Conservation (phyloP, 1,140 invertebrate species). For the Panagrolaimus sp. region DNA sequence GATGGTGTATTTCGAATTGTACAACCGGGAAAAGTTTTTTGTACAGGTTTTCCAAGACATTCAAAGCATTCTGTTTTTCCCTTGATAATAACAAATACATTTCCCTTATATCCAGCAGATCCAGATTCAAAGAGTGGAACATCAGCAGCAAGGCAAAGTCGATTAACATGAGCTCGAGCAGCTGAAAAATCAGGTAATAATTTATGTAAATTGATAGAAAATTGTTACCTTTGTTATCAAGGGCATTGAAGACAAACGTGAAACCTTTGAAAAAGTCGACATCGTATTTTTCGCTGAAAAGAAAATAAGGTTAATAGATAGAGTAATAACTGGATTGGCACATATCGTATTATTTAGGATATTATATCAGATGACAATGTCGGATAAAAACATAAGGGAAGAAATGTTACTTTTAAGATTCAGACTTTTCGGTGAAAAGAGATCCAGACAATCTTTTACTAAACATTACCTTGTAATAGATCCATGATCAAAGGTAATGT, state of each 20-base stretch:
- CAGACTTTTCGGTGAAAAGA: constrained; percentile 18
- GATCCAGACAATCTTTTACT: background rate
- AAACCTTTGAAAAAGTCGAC: constrained; percentile 87
- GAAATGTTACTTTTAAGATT: constrained; percentile 21
- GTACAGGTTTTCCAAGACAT: constrained; percentile 70
- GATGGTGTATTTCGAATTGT: constrained; percentile 99
- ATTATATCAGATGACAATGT: no score
- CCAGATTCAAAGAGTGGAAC: constrained; percentile 91
- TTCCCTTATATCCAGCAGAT: constrained; percentile 88
- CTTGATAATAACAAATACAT: constrained; percentile 68
- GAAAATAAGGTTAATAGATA: constrained; percentile 20
- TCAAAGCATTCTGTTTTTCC: constrained; percentile 85
- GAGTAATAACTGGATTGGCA: background rate
- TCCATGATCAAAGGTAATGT: constrained; percentile 83
- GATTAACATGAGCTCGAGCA: constrained; percentile 94
- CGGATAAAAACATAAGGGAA: background rate
- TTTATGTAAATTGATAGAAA: background rate
- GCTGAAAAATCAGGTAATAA: constrained; percentile 61
- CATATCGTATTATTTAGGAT: no score
- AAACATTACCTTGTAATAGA: constrained; percentile 77
- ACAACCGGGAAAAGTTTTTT: constrained; percentile 91
- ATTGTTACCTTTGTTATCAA: constrained; percentile 76
- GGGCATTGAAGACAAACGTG: constrained; percentile 85
- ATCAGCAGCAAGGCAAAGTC: constrained; percentile 91
- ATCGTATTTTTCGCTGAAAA: constrained; percentile 78